These are phyloP conservation scores for Hirtodrosophila trivittata DNA, from an alignment of 2,888 invertebrate species.

Conservation along the genomic window DNA sequence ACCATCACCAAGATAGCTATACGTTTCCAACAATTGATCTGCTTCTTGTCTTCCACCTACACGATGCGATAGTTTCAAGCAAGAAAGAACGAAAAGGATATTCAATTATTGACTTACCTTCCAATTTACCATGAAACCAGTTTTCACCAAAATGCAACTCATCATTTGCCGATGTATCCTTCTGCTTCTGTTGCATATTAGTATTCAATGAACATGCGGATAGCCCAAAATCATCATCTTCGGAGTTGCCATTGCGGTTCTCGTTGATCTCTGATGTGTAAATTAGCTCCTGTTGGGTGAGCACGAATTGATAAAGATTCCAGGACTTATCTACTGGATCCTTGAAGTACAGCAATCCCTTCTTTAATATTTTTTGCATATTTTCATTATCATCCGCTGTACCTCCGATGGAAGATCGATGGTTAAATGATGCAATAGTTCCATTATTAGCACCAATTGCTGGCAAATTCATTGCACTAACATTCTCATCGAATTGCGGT, in stretches of 20 bases:
- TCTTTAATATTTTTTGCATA: conserved; percentile 92
- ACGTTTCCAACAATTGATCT: conserved; percentile 87
- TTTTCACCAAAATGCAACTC: conserved; percentile 96
- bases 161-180: conserved; percentile 90
- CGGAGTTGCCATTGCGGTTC: conserved; percentile 86
- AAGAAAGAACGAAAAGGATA: not conserved
- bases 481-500: conserved; percentile 92
- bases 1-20: conserved; percentile 94
- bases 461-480: conserved; percentile 44
- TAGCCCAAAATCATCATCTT: conserved; percentile 85
- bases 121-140: conserved; percentile 96
- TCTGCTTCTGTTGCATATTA: conserved; percentile 85
- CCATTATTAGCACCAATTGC: conserved; percentile 43
- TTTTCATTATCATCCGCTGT: conserved; percentile 88
- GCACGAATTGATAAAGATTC: conserved; percentile 96
- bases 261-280: conserved; percentile 87
- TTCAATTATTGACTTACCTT: conserved; percentile 82
- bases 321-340: conserved; percentile 95
- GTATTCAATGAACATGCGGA: conserved; percentile 50
- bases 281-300: conserved; percentile 94
- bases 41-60: conserved; percentile 90
- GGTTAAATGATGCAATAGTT: conserved; percentile 70
- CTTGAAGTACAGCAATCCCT: conserved; percentile 94
- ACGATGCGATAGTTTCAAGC: not conserved
- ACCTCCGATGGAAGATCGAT: conserved; percentile 75